Conservation (phyloP, 2,888 invertebrate species). For the Drosophila pseudotalamancana region DNA sequence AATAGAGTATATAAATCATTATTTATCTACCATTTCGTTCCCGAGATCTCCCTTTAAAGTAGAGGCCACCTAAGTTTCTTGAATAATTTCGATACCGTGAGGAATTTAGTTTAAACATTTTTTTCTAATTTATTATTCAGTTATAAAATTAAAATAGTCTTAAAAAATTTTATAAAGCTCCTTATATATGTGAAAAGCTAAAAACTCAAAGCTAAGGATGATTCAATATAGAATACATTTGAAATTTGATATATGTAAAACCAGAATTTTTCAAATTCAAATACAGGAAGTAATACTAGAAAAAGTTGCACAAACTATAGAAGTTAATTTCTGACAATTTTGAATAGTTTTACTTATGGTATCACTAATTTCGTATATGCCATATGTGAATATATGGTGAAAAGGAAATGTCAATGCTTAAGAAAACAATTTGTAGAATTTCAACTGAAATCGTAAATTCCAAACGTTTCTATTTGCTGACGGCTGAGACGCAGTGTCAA, state of each 20-base stretch:
- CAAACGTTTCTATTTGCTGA: conserved; percentile 7
- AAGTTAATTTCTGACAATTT: background rate
- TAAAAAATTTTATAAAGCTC: too few relatives aligned
- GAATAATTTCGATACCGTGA: too few relatives aligned
- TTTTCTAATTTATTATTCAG: too few relatives aligned
- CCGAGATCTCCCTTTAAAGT: background rate
- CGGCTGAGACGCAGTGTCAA: background rate
- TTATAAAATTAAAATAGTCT: too few relatives aligned
- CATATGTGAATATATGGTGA: background rate
- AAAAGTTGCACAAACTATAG: too few relatives aligned
- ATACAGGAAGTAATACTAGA: background rate
- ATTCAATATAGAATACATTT: too few relatives aligned
- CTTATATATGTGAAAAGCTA: too few relatives aligned
- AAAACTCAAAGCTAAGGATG: conserved; percentile 1
- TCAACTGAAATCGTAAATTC: background rate
- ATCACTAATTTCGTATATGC: background rate
- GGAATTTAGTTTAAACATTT: background rate
- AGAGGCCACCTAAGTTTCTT: background rate
- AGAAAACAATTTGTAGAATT: background rate
- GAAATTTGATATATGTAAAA: too few relatives aligned
- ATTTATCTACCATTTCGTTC: background rate
- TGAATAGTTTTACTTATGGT: background rate
- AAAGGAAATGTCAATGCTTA: conserved; percentile 10
- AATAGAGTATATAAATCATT: background rate
- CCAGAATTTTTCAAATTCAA: too few relatives aligned